These are phyloP conservation scores for Epinotia brunnichana DNA, from an alignment of 2,888 invertebrate species.

Conservation along the genomic window DNA sequence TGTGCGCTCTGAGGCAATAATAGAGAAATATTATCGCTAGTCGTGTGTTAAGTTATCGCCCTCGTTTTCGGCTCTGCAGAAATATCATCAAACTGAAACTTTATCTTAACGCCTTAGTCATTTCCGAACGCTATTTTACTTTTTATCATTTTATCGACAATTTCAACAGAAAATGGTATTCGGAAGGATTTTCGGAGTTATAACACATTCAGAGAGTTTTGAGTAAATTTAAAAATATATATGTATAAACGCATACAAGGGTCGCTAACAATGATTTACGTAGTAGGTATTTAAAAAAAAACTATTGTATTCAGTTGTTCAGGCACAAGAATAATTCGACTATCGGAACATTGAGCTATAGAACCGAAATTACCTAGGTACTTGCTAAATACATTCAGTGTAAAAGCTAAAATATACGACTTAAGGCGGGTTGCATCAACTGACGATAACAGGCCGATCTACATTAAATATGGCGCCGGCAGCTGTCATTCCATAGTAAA, in stretches of 20 bases:
- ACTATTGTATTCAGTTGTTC: not conserved
- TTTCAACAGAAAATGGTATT: not conserved
- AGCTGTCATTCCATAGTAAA: too few species aligned
- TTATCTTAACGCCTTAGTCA: not conserved
- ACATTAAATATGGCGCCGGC: too few species aligned
- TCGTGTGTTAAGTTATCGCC: not conserved
- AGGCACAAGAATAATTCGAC: not conserved
- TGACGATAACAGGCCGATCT: too few species aligned
- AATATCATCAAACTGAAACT: constrained; percentile 1
- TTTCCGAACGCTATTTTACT: too few species aligned
- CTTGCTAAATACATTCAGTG: too few species aligned
- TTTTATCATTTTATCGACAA: not conserved
- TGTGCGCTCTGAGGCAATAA: not conserved
- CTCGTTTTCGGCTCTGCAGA: not conserved
- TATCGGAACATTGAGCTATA: not conserved
- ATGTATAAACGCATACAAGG: constrained; percentile 1
- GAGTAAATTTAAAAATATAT: not conserved
- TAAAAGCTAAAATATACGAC: too few species aligned
- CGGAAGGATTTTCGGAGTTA: not conserved
- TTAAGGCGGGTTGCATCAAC: too few species aligned
- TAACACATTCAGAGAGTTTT: not conserved
- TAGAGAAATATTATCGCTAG: not conserved
- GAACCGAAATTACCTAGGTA: too few species aligned
- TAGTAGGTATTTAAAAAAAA: not conserved
- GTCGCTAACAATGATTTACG: not conserved